phyloP scores from a whole-genome alignment of 2,797 vertebrate genomes.

The Aldrovandia affinis region DNA sequence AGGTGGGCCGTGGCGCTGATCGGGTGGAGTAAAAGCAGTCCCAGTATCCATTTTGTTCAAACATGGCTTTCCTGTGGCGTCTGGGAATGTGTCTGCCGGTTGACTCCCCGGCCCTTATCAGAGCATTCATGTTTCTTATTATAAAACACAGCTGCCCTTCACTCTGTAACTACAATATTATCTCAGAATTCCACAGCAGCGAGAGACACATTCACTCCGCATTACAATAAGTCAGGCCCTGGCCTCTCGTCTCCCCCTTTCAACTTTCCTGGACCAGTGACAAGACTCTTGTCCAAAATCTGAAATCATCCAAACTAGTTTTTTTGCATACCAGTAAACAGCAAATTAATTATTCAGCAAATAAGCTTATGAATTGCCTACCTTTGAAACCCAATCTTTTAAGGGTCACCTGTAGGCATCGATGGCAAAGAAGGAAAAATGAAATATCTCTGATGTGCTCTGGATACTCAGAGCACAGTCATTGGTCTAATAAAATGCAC shows the following conservation, averaged over 20 bases:
- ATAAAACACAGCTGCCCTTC: constrained; percentile 56
- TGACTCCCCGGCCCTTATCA: constrained; percentile 64
- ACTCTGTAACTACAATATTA: constrained; percentile 28
- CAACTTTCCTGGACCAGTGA: not conserved
- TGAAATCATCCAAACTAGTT: constrained; percentile 15
- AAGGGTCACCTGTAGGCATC: not conserved
- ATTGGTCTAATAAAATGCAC: not conserved
- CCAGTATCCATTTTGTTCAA: constrained; percentile 38
- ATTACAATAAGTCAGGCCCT: constrained; percentile 25
- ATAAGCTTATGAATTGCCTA: not conserved
- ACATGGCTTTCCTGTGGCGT: constrained; percentile 33
- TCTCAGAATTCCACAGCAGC: constrained; percentile 32
- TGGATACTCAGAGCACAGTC: not conserved
- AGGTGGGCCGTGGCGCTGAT: not conserved
- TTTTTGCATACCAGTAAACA: constrained; percentile 2
- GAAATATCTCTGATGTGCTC: not conserved
- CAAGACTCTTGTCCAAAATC: constrained; percentile 5
- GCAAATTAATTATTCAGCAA: not conserved
- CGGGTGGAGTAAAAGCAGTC: not conserved
- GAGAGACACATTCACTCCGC: constrained; percentile 26
- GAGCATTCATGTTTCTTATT: constrained; percentile 62
- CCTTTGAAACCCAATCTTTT: not conserved
- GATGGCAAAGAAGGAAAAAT: not conserved
- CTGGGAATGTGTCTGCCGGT: constrained; percentile 30
- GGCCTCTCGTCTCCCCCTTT: not conserved